A percentile compares a stretch with the other conserved stretches of the same genome.
Evolutionary conservation across 1,140 invertebrate genomes (phyloP).

Genomic region (Temnothorax nylanderi): DNA sequence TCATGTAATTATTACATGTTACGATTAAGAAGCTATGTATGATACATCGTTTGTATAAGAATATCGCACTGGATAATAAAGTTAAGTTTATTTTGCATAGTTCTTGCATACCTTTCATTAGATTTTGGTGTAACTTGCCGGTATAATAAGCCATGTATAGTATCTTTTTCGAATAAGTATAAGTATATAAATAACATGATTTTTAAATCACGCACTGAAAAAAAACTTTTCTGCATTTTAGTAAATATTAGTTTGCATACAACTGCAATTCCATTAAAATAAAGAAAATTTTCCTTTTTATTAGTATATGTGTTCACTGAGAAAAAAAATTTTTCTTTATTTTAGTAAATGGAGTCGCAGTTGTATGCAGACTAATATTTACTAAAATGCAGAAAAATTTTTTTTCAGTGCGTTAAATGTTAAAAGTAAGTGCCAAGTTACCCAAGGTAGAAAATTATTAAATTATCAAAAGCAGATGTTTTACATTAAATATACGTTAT

Average conservation of each 20-base stretch:
- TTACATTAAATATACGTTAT: background rate
- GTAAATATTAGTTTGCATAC: too few relatives aligned
- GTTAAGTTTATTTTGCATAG: conserved; percentile 78
- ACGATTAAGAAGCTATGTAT: conserved; percentile 73
- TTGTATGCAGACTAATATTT: too few relatives aligned
- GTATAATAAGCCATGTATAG: background rate
- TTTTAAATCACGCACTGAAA: background rate
- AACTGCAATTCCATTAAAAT: too few relatives aligned
- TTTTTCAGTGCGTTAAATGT: background rate
- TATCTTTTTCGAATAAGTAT: background rate
- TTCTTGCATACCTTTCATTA: conserved; percentile 11
- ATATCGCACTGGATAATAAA: conserved; percentile 76
- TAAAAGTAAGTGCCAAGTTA: background rate
- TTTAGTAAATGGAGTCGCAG: too few relatives aligned
- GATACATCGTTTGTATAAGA: conserved; percentile 75
- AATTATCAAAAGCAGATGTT: background rate
- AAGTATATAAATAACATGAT: background rate
- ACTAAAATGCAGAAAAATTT: too few relatives aligned
- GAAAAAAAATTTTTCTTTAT: too few relatives aligned
- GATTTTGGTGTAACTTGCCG: background rate
- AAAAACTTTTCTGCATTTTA: too few relatives aligned
- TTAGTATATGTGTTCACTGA: too few relatives aligned
- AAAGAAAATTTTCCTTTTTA: too few relatives aligned
- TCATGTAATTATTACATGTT: conserved; percentile 62
- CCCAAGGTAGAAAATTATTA: background rate